Percentiles rank a stretch among this genome's conserved stretches.
Evolutionary conservation across 1,140 invertebrate genomes (phyloP).

Genomic region (Papilio aristodemus): DNA sequence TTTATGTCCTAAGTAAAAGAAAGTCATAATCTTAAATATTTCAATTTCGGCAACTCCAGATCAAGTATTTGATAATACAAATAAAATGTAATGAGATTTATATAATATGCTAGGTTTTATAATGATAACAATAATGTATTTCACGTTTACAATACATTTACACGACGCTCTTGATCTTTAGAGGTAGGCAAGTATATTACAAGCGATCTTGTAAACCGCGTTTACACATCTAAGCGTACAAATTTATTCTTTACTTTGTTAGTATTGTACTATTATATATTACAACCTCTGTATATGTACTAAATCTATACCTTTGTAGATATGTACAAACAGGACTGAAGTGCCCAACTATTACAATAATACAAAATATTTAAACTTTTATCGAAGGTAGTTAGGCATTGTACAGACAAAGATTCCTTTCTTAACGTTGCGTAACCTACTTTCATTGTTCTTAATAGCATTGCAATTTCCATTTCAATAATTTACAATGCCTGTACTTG

Average conservation of each 20-base stretch:
- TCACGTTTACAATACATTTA: too few species aligned
- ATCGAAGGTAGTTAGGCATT: conserved; percentile 39
- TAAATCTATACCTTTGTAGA: too few species aligned
- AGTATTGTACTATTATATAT: not conserved
- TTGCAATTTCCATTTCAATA: conserved; percentile 71
- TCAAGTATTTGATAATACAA: too few species aligned
- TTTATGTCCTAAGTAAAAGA: conserved; percentile 33
- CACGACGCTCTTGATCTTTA: not conserved
- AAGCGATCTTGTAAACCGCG: too few species aligned
- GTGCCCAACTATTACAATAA: not conserved
- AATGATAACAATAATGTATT: too few species aligned
- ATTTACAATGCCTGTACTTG: conserved; percentile 60
- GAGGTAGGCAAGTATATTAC: not conserved
- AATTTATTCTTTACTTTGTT: not conserved
- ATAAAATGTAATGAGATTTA: too few species aligned
- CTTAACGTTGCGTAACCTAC: conserved; percentile 59
- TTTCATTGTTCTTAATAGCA: conserved; percentile 52
- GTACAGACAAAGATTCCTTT: conserved; percentile 45
- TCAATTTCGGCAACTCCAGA: conserved; percentile 36
- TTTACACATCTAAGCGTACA: not conserved
- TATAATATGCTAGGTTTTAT: too few species aligned
- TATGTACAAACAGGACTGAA: not conserved
- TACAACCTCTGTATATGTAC: not conserved
- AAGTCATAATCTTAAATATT: conserved; percentile 13
- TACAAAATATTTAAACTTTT: not conserved